These are phyloP conservation scores for Ciconia boyciana DNA, from an alignment of 2,113 vertebrate species.

Conservation along the genomic window DNA sequence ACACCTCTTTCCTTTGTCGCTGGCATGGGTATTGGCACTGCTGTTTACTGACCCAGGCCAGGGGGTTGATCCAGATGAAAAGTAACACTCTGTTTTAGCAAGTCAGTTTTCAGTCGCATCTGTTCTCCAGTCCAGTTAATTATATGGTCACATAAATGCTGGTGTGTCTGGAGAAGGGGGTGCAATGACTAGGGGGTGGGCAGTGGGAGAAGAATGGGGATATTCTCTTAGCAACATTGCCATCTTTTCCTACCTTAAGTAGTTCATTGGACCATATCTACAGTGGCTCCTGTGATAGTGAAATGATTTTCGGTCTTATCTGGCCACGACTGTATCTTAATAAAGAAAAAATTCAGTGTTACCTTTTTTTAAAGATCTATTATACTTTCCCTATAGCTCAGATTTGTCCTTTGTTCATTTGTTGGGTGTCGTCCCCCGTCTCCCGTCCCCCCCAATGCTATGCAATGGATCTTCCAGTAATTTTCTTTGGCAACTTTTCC, in stretches of 20 bases:
- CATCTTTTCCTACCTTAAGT: not conserved
- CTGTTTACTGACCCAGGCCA: not conserved
- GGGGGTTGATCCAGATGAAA: not conserved
- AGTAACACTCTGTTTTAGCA: not conserved
- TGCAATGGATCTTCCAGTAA: not conserved
- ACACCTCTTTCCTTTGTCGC: not conserved
- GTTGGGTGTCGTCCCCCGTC: too few species aligned
- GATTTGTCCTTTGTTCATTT: not conserved
- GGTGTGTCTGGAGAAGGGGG: not conserved
- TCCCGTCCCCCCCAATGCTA: too few species aligned
- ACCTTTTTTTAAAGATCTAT: not conserved
- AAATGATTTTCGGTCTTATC: not conserved
- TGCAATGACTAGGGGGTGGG: not conserved
- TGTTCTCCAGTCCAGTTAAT: not conserved
- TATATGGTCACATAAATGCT: not conserved
- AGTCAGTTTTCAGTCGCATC: not conserved
- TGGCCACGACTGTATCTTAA: not conserved
- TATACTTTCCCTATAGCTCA: not conserved
- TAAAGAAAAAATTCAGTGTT: not conserved
- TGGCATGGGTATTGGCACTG: not conserved
- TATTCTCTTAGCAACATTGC: not conserved
- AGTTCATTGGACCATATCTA: not conserved
- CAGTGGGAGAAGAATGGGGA: not conserved
- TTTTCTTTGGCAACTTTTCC: not conserved
- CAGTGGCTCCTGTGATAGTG: not conserved